Conservation (phyloP, 1,140 invertebrate species). For the Drosophila virilis region DNA sequence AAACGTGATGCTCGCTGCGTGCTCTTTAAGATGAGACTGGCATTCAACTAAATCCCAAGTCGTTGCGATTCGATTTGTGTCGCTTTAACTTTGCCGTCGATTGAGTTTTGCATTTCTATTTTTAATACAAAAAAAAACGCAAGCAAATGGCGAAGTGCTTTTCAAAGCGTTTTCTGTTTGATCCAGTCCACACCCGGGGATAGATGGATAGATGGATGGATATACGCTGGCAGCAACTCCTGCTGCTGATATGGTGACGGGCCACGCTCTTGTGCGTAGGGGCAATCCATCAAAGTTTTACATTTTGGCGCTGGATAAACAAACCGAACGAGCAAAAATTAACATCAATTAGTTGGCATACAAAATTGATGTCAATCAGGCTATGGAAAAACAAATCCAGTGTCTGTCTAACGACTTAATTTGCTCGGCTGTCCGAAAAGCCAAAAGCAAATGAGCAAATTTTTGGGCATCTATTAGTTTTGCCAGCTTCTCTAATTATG, state of each 20-base stretch:
- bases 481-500: slow-evolving; percentile 64
- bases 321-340: slow-evolving; percentile 51
- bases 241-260: no score
- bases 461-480: slow-evolving; percentile 56
- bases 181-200: slow-evolving; percentile 20
- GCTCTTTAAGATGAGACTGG: slow-evolving; percentile 25
- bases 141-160: slow-evolving; percentile 33
- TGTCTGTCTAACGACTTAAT: slow-evolving; percentile 54
- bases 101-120: slow-evolving; percentile 58
- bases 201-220: not conserved
- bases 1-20: slow-evolving; percentile 14
- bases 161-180: slow-evolving; percentile 33
- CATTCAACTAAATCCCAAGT: slow-evolving; percentile 54
- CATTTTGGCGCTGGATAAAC: slow-evolving; percentile 16
- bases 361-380: slow-evolving; percentile 67
- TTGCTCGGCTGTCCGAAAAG: slow-evolving; percentile 30
- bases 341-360: slow-evolving; percentile 72
- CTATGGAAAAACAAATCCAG: slow-evolving; percentile 35
- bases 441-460: slow-evolving; percentile 58
- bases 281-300: slow-evolving; percentile 60
- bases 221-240: no score
- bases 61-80: slow-evolving; percentile 72
- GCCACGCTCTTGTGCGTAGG: no score
- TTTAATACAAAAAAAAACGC: slow-evolving; percentile 23
- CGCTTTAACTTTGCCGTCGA: slow-evolving; percentile 72